Percentiles rank a stretch among this genome's conserved stretches.
Conservation (phyloP, 2,888 invertebrate genomes). For the Muschampia plurimacula region DNA sequence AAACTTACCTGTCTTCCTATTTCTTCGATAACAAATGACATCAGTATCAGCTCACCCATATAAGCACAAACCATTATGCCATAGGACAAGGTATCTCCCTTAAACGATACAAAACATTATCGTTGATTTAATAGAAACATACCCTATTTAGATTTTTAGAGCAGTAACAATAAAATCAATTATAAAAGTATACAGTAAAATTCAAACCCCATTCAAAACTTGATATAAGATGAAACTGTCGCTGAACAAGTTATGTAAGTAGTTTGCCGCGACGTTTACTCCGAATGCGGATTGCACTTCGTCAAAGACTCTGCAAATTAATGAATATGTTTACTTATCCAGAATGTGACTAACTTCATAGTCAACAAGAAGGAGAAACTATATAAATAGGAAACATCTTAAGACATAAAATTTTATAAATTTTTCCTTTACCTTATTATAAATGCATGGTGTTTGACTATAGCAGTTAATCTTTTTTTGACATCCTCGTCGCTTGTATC, state of each 20-base stretch:
- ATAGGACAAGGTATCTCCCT: slow-evolving; percentile 47
- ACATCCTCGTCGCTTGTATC: slow-evolving; percentile 46
- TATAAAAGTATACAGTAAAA: slow-evolving; percentile 4
- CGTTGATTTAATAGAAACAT: too few species aligned
- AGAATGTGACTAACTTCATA: not conserved
- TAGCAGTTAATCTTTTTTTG: not conserved
- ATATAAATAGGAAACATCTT: not conserved
- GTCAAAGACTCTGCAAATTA: slow-evolving; percentile 52
- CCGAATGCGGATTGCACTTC: slow-evolving; percentile 57
- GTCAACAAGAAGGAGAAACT: not conserved
- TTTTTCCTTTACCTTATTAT: slow-evolving; percentile 50
- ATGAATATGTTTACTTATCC: slow-evolving; percentile 8
- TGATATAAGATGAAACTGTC: slow-evolving; percentile 59
- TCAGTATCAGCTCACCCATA: slow-evolving; percentile 54
- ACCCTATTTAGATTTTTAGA: not conserved
- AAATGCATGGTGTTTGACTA: slow-evolving; percentile 52
- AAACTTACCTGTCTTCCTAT: slow-evolving; percentile 48
- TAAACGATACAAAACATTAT: slow-evolving; percentile 19
- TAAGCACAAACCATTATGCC: slow-evolving; percentile 45
- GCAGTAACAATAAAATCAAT: not conserved
- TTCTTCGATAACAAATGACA: slow-evolving; percentile 55
- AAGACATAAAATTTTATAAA: not conserved
- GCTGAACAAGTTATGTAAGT: slow-evolving; percentile 57
- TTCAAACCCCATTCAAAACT: slow-evolving; percentile 55
- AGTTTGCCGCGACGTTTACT: slow-evolving; percentile 54